phyloP scores from a whole-genome alignment of 2,797 vertebrate genomes.

The Clarias fuscus region DNA sequence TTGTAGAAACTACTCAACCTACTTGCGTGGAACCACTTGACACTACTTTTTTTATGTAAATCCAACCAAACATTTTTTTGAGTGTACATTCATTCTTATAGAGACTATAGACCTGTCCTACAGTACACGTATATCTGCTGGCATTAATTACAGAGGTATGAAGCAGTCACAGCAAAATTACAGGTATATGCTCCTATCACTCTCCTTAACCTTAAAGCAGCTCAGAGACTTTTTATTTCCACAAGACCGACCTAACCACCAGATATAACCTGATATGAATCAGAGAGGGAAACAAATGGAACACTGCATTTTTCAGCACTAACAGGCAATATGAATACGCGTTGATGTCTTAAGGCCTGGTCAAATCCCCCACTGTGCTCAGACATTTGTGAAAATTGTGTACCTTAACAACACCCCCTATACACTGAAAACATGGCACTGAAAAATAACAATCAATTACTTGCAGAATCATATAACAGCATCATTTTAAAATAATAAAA shows the following conservation, averaged over 20 bases:
- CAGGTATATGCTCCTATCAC: neutral
- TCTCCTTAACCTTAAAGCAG: neutral
- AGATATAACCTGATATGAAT: neutral
- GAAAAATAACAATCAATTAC: too few species aligned
- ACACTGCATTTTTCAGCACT: neutral
- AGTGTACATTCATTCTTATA: neutral
- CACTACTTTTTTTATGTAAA: too few species aligned
- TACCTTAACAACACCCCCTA: neutral
- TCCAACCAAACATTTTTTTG: too few species aligned
- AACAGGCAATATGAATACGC: neutral
- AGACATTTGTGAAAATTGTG: neutral
- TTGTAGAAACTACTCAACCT: too few species aligned
- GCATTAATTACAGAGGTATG: neutral
- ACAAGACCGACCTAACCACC: neutral
- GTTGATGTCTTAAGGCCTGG: neutral
- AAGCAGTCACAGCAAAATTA: neutral
- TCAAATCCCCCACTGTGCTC: neutral
- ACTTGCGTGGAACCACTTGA: too few species aligned
- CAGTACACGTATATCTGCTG: neutral
- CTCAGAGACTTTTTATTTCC: neutral
- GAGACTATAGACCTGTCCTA: neutral
- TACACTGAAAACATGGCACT: neutral
- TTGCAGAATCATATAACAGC: too few species aligned
- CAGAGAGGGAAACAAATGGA: neutral
- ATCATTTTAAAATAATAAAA: too few species aligned